Evolutionary conservation across 2,888 invertebrate genomes (phyloP).

Genomic region (Dasypogon diadema): DNA sequence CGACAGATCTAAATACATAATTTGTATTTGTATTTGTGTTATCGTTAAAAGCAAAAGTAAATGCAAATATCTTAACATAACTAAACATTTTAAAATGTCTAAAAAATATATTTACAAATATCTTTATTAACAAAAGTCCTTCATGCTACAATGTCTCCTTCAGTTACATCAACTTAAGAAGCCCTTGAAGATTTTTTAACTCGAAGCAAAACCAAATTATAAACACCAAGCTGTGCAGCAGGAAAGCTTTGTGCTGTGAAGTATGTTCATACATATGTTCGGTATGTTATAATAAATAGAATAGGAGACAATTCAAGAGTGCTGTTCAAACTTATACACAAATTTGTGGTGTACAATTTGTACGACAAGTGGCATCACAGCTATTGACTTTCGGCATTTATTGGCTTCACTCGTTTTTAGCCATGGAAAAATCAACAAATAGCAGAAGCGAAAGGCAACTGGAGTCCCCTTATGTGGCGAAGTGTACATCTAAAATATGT

Average conservation of each 20-base stretch:
- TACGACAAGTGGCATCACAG: conserved; percentile 3
- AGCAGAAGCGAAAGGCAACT: background rate
- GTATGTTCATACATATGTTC: background rate
- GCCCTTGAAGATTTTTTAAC: background rate
- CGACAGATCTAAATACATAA: too few relatives aligned
- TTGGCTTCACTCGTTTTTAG: conserved; percentile 1
- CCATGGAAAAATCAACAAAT: background rate
- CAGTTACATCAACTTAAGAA: too few relatives aligned
- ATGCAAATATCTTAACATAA: too few relatives aligned
- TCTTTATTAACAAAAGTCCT: too few relatives aligned
- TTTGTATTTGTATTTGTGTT: too few relatives aligned
- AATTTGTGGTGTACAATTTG: conserved; percentile 5
- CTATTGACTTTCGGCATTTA: conserved; percentile 26
- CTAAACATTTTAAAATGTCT: too few relatives aligned
- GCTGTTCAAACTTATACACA: background rate
- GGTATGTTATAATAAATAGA: background rate
- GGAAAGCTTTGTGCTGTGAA: background rate
- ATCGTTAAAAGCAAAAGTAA: too few relatives aligned
- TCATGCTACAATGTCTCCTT: too few relatives aligned
- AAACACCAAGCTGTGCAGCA: background rate
- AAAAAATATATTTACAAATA: too few relatives aligned
- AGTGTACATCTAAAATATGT: conserved; percentile 9
- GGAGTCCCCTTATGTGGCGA: conserved; percentile 1
- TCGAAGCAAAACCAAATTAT: background rate
- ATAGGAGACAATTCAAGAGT: conserved; percentile 8